Base-by-base conservation (phyloP, 2,888 invertebrate genomes). In the Tachina lurida region DNA sequence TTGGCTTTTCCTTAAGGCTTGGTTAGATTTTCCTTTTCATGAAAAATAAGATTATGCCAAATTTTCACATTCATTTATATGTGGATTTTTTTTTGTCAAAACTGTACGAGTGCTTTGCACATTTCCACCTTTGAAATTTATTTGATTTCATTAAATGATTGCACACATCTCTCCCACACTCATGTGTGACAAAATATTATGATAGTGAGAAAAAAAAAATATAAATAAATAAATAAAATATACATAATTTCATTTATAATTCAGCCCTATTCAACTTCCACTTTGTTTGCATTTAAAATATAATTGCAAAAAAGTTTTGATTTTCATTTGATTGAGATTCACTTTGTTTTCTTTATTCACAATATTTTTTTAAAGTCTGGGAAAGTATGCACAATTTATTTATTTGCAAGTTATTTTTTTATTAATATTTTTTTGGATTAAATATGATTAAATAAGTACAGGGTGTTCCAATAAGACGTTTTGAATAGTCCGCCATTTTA, bases 71-170 rank as follows among this genome's bases (percentile, higher is more conserved):
- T 71, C 41, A 56, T 65, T 70, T 76, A 54, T 73, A 65, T 73
- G 63, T 73, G 52, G 41, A 41, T 73, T 47, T 10, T 73, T 60
- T 47, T 10, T 31, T 31, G 2, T 3, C 2, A 31, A n/a, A 15
- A 47, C 17, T 19, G 19, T 15, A 17, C 19, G 56, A 65, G 45
- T 17, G 54, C 67, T 58, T 67, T 41, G 13, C 41, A 49, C 13
- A 58, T 31, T 67, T 81, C 13, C 58, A 80, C 39, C n/a, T 58
- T 74, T 67, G 9, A 60, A 70, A 47, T 58, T 80, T 84, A 76
- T 76, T 80, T 76, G 79, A 84, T 79, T 84, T 75, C 74, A 75
- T 75, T 84, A 80, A 84, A 56, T 71, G 80, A 74, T 77, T 81
- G 54, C 47, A 39, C 62, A 65, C 73, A 15, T 12, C 47, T 10